phyloP scores from a whole-genome alignment of 2,888 invertebrate species.

The Quadriops clusia region DNA sequence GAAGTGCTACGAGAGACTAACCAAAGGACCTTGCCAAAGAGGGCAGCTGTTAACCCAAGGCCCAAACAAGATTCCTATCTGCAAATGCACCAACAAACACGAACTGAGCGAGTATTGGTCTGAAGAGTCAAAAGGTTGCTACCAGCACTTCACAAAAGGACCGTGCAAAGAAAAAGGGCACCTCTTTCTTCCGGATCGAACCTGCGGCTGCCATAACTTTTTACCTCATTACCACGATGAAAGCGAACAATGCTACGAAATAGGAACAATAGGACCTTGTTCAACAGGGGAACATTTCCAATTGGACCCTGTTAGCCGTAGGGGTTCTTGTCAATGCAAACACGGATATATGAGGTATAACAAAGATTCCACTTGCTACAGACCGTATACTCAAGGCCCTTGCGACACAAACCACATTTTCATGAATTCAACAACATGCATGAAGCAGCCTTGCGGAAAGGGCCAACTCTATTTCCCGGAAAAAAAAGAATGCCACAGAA shows the following conservation, averaged over 20 bases:
- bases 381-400: conserved; percentile 69
- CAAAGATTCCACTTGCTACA: conserved; percentile 54
- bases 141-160: conserved; percentile 68
- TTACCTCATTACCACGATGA: conserved; percentile 63
- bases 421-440: conserved; percentile 54
- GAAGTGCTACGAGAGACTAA: conserved; percentile 59
- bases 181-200: conserved; percentile 61
- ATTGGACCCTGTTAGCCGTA: conserved; percentile 35
- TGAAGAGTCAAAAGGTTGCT: conserved; percentile 51
- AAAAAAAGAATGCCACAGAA: conserved; percentile 62
- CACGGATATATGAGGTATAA: conserved; percentile 50
- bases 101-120: conserved; percentile 37
- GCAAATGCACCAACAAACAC: conserved; percentile 36
- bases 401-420: conserved; percentile 59
- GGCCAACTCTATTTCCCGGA: conserved; percentile 66
- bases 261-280: conserved; percentile 70
- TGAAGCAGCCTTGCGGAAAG: conserved; percentile 58
- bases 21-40: conserved; percentile 64
- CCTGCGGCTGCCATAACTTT: conserved; percentile 59
- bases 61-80: conserved; percentile 51
- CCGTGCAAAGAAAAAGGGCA: conserved; percentile 67
- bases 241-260: conserved; percentile 60
- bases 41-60: conserved; percentile 56
- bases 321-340: conserved; percentile 58
- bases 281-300: conserved; percentile 60